Conservation (phyloP, 2,113 vertebrate species). For the Thryonomys swinderianus region DNA sequence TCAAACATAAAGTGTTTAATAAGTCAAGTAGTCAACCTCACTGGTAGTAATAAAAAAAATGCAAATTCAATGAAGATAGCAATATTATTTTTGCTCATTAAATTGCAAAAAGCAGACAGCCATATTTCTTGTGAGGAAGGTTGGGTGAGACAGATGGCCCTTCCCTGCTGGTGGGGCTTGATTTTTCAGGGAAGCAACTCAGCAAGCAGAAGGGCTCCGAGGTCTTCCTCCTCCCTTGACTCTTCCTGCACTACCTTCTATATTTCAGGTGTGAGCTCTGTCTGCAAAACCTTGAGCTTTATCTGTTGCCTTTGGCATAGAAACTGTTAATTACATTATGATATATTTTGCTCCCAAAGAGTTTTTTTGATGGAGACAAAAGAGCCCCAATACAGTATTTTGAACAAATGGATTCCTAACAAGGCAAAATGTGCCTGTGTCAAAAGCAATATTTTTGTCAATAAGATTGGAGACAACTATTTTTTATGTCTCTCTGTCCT, state of each 20-base stretch:
- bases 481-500: neutral
- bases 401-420: neutral
- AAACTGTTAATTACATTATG: neutral
- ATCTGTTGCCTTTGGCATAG: neutral
- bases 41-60: neutral
- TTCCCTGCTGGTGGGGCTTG: neutral
- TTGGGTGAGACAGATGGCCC: neutral
- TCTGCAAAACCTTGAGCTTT: no score
- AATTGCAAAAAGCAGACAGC: neutral
- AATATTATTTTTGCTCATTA: neutral
- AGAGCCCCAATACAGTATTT: neutral
- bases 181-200: neutral
- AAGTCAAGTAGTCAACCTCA: neutral
- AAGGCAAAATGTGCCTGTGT: rapidly evolving
- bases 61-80: neutral
- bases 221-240: neutral
- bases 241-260: neutral
- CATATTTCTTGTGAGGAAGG: neutral
- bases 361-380: neutral
- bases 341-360: neutral
- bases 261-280: rapidly evolving
- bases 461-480: neutral
- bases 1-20: neutral
- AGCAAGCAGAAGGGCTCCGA: rapidly evolving
- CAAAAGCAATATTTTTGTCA: neutral